These are phyloP conservation scores for Rhinolophus sinicus DNA, from an alignment of 2,113 vertebrate species.

Conservation along the genomic window DNA sequence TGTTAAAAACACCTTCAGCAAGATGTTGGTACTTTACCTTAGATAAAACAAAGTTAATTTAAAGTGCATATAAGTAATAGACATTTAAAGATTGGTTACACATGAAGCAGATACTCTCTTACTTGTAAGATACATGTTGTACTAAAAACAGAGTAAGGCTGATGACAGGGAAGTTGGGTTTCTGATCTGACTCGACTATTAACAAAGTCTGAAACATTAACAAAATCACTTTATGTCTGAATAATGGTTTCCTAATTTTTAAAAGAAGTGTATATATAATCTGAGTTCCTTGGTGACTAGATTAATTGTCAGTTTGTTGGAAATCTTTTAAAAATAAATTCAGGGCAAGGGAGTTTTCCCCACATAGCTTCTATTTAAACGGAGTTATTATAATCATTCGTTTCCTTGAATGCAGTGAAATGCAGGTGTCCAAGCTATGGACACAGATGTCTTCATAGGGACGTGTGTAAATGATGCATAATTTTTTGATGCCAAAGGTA, in stretches of 20 bases:
- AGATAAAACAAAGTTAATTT: not conserved
- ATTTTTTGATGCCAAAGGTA: not conserved
- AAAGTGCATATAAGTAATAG: not conserved
- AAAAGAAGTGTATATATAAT: not conserved
- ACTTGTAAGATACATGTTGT: not conserved
- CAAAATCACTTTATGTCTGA: not conserved
- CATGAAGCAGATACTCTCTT: not conserved
- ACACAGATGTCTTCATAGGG: not conserved
- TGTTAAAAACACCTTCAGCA: not conserved
- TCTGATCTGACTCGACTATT: not conserved
- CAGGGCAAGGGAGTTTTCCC: not conserved
- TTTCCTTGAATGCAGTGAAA: not conserved
- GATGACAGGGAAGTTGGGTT: accelerated
- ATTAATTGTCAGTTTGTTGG: not conserved
- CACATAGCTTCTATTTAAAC: not conserved
- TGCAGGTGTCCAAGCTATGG: not conserved
- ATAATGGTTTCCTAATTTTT: not conserved
- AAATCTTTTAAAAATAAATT: not conserved
- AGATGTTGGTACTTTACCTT: not conserved
- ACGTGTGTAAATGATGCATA: not conserved
- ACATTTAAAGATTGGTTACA: not conserved
- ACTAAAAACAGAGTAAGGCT: not conserved
- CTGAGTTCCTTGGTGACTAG: not conserved
- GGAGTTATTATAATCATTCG: not conserved
- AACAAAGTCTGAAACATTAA: not conserved